Percentiles rank a stretch among this genome's conserved stretches.
These are phyloP conservation scores for Riptortus pedestris DNA, from an alignment of 1,140 invertebrate genomes.

Conservation along the genomic window DNA sequence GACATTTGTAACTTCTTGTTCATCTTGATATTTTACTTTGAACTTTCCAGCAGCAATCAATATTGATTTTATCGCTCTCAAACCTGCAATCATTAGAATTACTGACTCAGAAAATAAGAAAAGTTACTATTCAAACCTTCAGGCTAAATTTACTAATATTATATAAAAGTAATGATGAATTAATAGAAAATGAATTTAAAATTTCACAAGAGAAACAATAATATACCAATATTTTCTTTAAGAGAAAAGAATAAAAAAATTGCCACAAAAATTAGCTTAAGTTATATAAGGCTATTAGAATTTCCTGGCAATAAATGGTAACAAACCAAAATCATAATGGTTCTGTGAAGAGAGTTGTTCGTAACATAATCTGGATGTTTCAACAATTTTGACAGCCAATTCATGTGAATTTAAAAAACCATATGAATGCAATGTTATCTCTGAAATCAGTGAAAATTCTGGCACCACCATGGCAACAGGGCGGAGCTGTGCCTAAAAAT, in stretches of 20 bases:
- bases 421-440: conserved; percentile 86
- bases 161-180: too few relatives aligned
- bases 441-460: conserved; percentile 87
- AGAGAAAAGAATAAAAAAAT: too few relatives aligned
- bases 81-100: too few relatives aligned
- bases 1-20: conserved; percentile 68
- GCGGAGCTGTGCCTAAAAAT: conserved; percentile 75
- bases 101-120: too few relatives aligned
- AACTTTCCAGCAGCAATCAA: conserved; percentile 80
- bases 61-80: conserved; percentile 84
- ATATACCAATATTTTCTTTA: too few relatives aligned
- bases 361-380: conserved; percentile 83
- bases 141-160: too few relatives aligned
- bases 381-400: conserved; percentile 86
- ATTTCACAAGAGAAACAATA: too few relatives aligned
- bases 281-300: too few relatives aligned
- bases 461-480: conserved; percentile 98
- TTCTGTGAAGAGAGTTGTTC: conserved; percentile 88
- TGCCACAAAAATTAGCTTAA: too few relatives aligned
- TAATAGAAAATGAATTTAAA: too few relatives aligned
- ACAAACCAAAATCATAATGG: conserved; percentile 88
- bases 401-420: conserved; percentile 84
- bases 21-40: conserved; percentile 80
- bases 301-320: too few relatives aligned
- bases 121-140: too few relatives aligned